Conservation (phyloP, 2,113 vertebrate genomes). For the Lynx canadensis region DNA sequence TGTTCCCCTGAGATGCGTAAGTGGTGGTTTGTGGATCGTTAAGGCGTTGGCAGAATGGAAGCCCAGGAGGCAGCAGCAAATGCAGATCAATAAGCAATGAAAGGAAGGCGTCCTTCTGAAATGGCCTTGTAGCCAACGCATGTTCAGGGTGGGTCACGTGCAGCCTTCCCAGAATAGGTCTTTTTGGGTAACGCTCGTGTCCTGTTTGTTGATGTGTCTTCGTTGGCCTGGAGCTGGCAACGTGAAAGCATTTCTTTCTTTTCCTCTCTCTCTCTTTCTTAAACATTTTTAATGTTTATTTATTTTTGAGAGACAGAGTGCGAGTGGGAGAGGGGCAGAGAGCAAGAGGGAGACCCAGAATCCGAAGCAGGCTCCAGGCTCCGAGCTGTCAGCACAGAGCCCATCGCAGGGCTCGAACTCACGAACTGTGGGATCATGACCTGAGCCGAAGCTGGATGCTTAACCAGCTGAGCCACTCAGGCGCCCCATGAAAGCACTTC, state of each 20-base stretch:
- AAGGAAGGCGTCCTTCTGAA: neutral
- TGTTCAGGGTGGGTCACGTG: neutral
- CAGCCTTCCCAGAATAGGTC: neutral
- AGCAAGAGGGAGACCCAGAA: no score
- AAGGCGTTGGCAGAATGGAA: neutral
- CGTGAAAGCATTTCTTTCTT: neutral
- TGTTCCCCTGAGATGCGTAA: neutral
- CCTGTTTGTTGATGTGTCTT: neutral
- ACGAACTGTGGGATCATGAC: no score
- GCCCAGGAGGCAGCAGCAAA: rapidly evolving
- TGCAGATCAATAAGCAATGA: rapidly evolving
- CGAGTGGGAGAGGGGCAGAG: no score
- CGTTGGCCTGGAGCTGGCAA: neutral
- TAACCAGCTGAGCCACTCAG: no score
- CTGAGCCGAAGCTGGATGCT: no score
- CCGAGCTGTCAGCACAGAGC: no score
- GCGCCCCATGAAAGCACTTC: no score
- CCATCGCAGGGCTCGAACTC: no score
- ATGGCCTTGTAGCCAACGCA: neutral
- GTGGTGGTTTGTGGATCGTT: rapidly evolving
- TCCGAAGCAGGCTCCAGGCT: no score
- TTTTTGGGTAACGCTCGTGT: neutral
- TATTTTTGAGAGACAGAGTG: no score
- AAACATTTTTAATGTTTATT: no score
- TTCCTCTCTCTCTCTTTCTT: no score